Conservation (phyloP, 2,113 vertebrate genomes). For the Montifringilla adamsi region DNA sequence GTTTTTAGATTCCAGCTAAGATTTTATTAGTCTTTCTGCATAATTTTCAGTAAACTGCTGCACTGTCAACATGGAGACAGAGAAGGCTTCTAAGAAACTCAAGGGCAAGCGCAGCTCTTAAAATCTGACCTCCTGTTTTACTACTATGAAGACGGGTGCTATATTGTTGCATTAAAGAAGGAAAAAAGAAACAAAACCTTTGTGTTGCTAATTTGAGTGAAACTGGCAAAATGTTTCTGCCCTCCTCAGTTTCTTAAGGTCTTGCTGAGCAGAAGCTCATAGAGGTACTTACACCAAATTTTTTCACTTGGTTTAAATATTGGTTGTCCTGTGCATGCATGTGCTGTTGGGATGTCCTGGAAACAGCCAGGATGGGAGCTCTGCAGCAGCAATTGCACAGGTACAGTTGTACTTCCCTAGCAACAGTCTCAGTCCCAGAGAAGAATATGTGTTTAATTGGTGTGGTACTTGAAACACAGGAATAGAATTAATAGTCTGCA, state of each 20-base stretch:
- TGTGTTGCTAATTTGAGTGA: background rate
- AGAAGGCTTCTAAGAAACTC: constrained; percentile 73
- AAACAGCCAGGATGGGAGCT: background rate
- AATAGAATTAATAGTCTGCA: background rate
- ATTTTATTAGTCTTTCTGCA: constrained; percentile 40
- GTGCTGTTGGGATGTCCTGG: background rate
- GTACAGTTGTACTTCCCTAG: background rate
- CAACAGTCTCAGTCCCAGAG: background rate
- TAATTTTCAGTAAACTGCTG: constrained; percentile 73
- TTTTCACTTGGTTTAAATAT: background rate
- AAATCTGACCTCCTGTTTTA: constrained; percentile 37
- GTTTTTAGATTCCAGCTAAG: constrained; percentile 20
- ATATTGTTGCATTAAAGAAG: background rate
- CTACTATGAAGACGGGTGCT: background rate
- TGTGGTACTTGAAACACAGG: background rate
- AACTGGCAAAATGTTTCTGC: background rate
- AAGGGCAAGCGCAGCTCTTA: constrained; percentile 54
- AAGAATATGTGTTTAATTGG: background rate
- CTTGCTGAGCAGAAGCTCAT: background rate
- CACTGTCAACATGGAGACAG: constrained; percentile 59
- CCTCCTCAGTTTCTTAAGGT: background rate
- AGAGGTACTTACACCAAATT: background rate
- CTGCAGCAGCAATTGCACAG: background rate
- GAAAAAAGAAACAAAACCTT: background rate
- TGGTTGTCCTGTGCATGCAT: fast-evolving